phyloP scores from a whole-genome alignment of 2,113 vertebrate genomes.

The Naja naja region DNA sequence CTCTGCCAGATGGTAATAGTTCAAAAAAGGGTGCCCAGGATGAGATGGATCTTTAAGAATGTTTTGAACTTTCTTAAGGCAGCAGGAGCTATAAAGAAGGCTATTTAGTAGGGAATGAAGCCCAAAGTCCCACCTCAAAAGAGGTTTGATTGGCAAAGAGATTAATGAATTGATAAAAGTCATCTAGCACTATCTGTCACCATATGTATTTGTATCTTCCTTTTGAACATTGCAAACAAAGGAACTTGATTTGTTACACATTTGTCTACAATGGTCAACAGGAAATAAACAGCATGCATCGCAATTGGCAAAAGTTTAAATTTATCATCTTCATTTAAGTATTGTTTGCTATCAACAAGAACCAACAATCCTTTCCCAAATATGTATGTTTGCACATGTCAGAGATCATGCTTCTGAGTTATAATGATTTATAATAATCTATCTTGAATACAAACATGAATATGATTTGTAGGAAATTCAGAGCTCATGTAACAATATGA shows the following conservation, averaged over 20 bases:
- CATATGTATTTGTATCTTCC: neutral
- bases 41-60: too few relatives aligned
- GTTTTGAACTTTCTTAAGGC: too few relatives aligned
- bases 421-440: neutral
- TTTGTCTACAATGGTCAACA: neutral
- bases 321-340: neutral
- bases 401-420: neutral
- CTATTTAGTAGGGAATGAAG: neutral
- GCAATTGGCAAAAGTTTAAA: neutral
- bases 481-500: neutral
- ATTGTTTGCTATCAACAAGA: neutral
- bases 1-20: too few relatives aligned
- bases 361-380: neutral
- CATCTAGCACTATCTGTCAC: neutral
- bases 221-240: neutral
- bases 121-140: neutral
- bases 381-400: neutral
- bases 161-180: neutral
- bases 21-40: too few relatives aligned
- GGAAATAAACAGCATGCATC: neutral
- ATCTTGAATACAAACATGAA: neutral
- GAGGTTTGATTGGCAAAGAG: neutral
- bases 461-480: neutral
- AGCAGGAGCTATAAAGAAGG: too few relatives aligned
- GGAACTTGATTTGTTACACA: neutral